Percentiles rank a stretch among this genome's conserved stretches.
Evolutionary conservation across 1,140 invertebrate species (phyloP).

Genomic region (Argopecten irradians): DNA sequence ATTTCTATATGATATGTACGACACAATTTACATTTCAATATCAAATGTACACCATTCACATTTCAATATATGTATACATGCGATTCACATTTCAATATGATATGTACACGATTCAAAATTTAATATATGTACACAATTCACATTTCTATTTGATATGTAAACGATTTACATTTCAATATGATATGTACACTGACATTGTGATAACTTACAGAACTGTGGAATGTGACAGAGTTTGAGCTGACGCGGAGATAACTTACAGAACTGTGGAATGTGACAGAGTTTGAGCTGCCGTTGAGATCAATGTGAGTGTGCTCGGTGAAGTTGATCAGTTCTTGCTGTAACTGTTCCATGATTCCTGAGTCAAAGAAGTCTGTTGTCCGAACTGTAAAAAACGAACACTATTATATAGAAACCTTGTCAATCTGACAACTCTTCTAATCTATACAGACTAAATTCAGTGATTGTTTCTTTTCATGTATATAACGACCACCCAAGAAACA

Average conservation of each 20-base stretch:
- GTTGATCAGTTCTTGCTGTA: slow-evolving; percentile 82
- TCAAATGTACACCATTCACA: too few species aligned
- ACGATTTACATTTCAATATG: slow-evolving; percentile 36
- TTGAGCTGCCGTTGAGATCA: slow-evolving; percentile 80
- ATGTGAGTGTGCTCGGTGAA: slow-evolving; percentile 81
- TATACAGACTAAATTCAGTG: too few species aligned
- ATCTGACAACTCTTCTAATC: not conserved
- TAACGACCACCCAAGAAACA: too few species aligned
- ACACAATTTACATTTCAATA: too few species aligned
- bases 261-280: slow-evolving; percentile 82
- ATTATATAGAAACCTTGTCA: not conserved
- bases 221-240: slow-evolving; percentile 27
- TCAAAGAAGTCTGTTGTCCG: slow-evolving; percentile 86
- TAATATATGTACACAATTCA: too few species aligned
- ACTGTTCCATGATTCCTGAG: slow-evolving; percentile 89
- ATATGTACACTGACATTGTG: not conserved
- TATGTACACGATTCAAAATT: too few species aligned
- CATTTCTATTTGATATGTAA: too few species aligned
- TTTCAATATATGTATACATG: too few species aligned
- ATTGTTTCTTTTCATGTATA: too few species aligned
- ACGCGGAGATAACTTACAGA: slow-evolving; percentile 78
- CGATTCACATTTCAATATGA: too few species aligned
- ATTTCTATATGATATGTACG: too few species aligned
- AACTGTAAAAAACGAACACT: slow-evolving; percentile 60
- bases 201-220: slow-evolving; percentile 32